These are phyloP conservation scores for Hippocampus zosterae DNA, from an alignment of 2,113 vertebrate genomes.

Conservation along the genomic window DNA sequence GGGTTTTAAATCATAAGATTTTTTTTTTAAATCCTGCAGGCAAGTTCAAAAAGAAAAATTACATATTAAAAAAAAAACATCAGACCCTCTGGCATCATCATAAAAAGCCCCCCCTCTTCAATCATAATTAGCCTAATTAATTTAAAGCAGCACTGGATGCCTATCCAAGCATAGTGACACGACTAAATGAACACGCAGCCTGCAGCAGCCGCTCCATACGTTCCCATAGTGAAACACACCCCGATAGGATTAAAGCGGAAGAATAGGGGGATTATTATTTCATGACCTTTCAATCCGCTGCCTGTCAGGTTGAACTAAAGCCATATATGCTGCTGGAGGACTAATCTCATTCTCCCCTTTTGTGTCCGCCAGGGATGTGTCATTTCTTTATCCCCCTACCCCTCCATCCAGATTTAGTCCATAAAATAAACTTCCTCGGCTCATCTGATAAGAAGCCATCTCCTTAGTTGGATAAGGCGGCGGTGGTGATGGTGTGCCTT, in stretches of 20 bases:
- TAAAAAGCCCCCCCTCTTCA: conserved; percentile 58
- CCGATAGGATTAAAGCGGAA: conserved; percentile 71
- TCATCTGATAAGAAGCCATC: conserved; percentile 75
- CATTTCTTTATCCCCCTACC: conserved; percentile 70
- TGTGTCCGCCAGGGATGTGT: conserved; percentile 74
- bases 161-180: conserved; percentile 67
- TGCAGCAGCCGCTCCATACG: conserved; percentile 61
- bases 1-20: too few relatives aligned
- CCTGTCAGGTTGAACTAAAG: conserved; percentile 78
- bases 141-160: conserved; percentile 68
- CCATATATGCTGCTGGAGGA: conserved; percentile 73
- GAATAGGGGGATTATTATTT: conserved; percentile 78
- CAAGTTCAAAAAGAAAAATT: conserved; percentile 32
- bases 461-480: conserved; percentile 68
- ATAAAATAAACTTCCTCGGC: conserved; percentile 74
- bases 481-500: conserved; percentile 1
- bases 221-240: conserved; percentile 70
- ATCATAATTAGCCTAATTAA: conserved; percentile 73
- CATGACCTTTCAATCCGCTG: conserved; percentile 76
- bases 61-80: conserved; percentile 26
- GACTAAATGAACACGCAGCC: conserved; percentile 64
- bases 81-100: conserved; percentile 47
- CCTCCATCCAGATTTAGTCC: conserved; percentile 77
- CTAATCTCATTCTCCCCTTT: conserved; percentile 72
- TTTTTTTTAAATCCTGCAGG: conserved; percentile 34